Base-by-base conservation (phyloP, 1,140 invertebrate genomes). In the Anadara kagoshimensis region DNA sequence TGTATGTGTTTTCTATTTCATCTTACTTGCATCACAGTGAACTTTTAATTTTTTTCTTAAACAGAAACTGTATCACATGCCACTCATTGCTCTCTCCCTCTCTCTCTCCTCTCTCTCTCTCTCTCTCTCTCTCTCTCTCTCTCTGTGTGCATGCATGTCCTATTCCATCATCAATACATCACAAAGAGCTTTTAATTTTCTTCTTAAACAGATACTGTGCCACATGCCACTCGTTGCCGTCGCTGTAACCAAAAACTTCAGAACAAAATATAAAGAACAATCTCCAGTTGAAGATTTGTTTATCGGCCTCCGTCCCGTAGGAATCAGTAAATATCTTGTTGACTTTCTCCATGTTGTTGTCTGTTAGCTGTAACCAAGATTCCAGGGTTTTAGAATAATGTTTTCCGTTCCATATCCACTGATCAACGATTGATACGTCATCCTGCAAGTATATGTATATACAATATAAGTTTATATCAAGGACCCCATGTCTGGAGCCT, bases 221-320 rank as follows among this genome's bases (percentile, higher is more conserved):
- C 1, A 85, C 74, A 62, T 78, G 78, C 85, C 85, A 86, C 41
- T 86, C 81, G 69, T 86, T 86, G 5, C 85, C 85, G 51, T 73
- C 61, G 20, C 70, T 79, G 57, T 77, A 86, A 0, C 80, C 82
- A 73, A 86, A 86, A 22, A 85, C 84, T 70, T 86, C 85, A 5
- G 83, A 83, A 75, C 84, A 85, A 67, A 85, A 86, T 20, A 86
- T 86, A 63, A 84, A 86, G 59, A 86, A 86, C 18, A 86, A 59
- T 54, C 85, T 69, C 81, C 81, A 86, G 67, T 86, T 85, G 61
- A 84, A 85, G 5, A 83, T 41, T 43, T 85, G 80, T 70, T 86
- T 78, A 5, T 80, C 79, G 14, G 78, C 76, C 49, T 84, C 81
- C 10, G 78, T 49, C 0, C 83, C 83, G 47, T 84, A 86, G 8